Base-by-base conservation (phyloP, 1,140 invertebrate species). In the Oedothorax gibbosus region DNA sequence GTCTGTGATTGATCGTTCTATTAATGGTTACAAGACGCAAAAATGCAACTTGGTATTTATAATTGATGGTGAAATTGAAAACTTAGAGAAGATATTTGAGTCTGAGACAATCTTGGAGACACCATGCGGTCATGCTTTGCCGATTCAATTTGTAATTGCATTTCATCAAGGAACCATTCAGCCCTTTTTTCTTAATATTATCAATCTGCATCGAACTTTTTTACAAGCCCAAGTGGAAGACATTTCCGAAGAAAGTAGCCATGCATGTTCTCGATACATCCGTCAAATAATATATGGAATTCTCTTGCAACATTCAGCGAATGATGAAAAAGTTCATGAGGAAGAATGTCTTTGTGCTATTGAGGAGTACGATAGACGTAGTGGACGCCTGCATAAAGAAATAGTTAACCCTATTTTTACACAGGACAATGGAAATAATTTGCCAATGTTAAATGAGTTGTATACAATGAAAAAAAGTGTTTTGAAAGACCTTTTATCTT, bases 151-250 rank as follows among this genome's bases (percentile, higher is more conserved):
- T 88, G 88, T 93, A 3, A 88, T 93, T 11, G 91, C 92, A 81
- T 93, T 93, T 82, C 91, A 92, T 78, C 88, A 88, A 7, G 93
- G 92, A 3, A 86, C 90, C 50, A 91, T 94, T 85, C 92, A 94
- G 1, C 88, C 91, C 4, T 92, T 91, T 87, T 93, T 94, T 87
- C 91, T 95, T 56, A 94, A 96, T 89, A 91, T 95, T 1, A 88
- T 93, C 66, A 91, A 92, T 21, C 90, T 93, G 62, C 92, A 93
- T 84, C 90, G 93, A 64, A 93, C 94, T 87, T 92, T 95, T 86
- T 93, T 93, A 85, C 91, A 91, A 35, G 92, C 93, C 15, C 95
- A 96, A 91, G 92, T 96, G 11, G 95, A 97, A 90, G 92, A 95
- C 87, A 92, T 92, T 87, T 88, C 88, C 6, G 89, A 91, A 49